Conservation (phyloP, 2,888 invertebrate species). For the Hartigia nigra region DNA sequence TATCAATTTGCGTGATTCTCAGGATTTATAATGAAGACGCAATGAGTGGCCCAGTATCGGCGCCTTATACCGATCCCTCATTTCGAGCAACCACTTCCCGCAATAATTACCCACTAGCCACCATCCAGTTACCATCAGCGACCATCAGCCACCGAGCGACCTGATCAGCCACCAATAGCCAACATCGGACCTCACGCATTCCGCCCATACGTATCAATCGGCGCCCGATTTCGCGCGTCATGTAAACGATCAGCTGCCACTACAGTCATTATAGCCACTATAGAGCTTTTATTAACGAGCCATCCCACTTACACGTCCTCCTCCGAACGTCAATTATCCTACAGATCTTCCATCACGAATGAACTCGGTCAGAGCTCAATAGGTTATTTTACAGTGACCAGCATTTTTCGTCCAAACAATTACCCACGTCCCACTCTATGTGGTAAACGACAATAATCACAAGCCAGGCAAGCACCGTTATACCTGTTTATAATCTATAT, state of each 20-base stretch:
- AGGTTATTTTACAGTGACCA: not conserved
- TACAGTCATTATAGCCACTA: not conserved
- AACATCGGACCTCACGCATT: conserved; percentile 18
- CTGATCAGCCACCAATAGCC: conserved; percentile 2
- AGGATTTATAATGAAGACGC: conserved; percentile 62
- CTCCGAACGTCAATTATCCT: not conserved
- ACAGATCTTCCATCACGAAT: not conserved
- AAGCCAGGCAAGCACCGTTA: not conserved
- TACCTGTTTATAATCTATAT: not conserved
- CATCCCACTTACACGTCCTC: not conserved
- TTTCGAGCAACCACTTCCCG: not conserved
- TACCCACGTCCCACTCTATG: not conserved
- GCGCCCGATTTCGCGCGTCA: conserved; percentile 19
- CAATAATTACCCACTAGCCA: not conserved
- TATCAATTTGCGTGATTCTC: conserved; percentile 62
- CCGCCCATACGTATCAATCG: conserved; percentile 37
- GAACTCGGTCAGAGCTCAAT: not conserved
- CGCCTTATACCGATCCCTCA: conserved; percentile 9
- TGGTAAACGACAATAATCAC: not conserved
- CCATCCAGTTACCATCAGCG: conserved; percentile 1
- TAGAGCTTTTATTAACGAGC: not conserved
- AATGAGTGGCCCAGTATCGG: conserved; percentile 46
- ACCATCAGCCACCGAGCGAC: not conserved
- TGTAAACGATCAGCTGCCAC: conserved; percentile 19
- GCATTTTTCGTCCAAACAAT: not conserved